Evolutionary conservation across 1,140 invertebrate genomes (phyloP).

Genomic region (Drosophila virilis): DNA sequence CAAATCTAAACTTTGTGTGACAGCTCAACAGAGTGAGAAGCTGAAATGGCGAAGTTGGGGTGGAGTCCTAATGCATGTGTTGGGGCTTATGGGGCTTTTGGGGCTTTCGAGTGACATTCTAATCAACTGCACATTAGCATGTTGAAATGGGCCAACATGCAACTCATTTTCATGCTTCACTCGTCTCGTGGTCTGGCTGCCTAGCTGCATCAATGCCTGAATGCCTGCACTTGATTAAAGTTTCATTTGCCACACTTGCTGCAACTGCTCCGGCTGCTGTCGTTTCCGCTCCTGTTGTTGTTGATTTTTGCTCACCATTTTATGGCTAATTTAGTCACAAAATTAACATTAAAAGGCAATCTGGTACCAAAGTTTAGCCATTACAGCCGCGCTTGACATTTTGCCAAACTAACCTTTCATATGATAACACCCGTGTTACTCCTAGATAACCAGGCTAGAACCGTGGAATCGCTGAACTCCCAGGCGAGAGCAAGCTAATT

Average conservation of each 20-base stretch:
- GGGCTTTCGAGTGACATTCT: conserved; percentile 72
- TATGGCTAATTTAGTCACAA: conserved; percentile 78
- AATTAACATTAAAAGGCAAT: conserved; percentile 80
- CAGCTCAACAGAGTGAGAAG: conserved; percentile 11
- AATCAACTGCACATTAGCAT: conserved; percentile 80
- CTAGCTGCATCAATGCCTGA: conserved; percentile 1
- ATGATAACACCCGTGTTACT: not conserved
- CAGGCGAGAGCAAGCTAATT: conserved; percentile 36
- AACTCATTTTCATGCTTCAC: conserved; percentile 42
- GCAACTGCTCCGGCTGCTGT: conserved; percentile 4
- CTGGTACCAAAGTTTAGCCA: conserved; percentile 60
- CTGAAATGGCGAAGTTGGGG: not conserved
- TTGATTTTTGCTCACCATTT: conserved; percentile 46
- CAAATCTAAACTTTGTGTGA: conserved; percentile 40
- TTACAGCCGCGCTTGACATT: conserved; percentile 43
- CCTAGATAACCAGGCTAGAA: conserved; percentile 37
- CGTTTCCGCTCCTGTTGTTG: conserved; percentile 12
- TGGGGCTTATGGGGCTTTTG: conserved; percentile 17
- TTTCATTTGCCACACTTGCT: conserved; percentile 42
- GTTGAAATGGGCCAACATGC: conserved; percentile 58
- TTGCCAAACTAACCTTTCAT: conserved; percentile 37
- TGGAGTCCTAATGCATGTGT: not conserved
- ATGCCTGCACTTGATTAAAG: conserved; percentile 69
- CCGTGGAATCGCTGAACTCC: conserved; percentile 32
- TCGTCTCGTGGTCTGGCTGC: conserved; percentile 8